Evolutionary conservation across 2,113 vertebrate genomes (phyloP).

Genomic region (Pavo muticus): DNA sequence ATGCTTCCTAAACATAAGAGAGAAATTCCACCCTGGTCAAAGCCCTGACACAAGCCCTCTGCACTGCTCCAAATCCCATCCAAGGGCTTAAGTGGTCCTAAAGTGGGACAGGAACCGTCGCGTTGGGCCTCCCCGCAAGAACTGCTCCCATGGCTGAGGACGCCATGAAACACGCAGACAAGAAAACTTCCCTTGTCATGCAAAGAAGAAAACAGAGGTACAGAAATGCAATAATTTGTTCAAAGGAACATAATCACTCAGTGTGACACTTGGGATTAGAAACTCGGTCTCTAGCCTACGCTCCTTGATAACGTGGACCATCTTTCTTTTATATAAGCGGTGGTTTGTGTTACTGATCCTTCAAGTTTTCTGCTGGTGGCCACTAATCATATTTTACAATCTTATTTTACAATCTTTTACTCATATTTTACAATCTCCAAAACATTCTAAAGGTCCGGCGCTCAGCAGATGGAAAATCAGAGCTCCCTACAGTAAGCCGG

Average conservation of each 20-base stretch:
- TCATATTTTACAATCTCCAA: background rate
- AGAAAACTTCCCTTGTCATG: background rate
- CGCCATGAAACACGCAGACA: background rate
- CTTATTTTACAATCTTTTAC: background rate
- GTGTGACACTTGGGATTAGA: background rate
- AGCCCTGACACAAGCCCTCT: constrained; percentile 57
- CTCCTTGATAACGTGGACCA: constrained; percentile 6
- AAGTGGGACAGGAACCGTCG: background rate
- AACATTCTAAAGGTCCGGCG: background rate
- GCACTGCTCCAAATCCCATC: background rate
- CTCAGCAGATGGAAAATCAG: background rate
- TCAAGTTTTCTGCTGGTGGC: constrained; percentile 19
- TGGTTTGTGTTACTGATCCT: background rate
- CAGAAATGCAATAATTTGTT: background rate
- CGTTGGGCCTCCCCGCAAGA: background rate
- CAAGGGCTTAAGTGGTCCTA: background rate
- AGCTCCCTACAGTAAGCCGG: background rate
- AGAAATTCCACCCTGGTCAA: constrained; percentile 68
- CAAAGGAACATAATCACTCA: background rate
- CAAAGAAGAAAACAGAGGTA: background rate
- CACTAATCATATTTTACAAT: constrained; percentile 34
- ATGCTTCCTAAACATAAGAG: constrained; percentile 46
- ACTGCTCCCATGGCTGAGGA: background rate
- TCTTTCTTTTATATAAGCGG: background rate
- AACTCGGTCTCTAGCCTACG: background rate